Base-by-base conservation (phyloP, 2,888 invertebrate species). In the Melinaea marsaeus region DNA sequence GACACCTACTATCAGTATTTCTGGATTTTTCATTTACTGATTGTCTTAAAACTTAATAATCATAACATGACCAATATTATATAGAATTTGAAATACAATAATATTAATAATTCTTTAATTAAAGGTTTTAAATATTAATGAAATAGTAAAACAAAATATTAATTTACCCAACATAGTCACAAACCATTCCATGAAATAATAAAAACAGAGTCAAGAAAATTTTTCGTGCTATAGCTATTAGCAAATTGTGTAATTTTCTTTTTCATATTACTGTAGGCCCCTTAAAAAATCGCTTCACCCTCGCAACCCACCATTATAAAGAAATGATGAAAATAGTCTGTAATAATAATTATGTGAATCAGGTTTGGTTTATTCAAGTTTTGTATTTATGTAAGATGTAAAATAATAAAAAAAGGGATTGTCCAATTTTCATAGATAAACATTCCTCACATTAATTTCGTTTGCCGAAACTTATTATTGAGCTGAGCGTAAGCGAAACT, bases 241-340 rank as follows among this genome's bases (percentile, higher is more conserved):
- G 85, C 87, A 84, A 87, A 88, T 88, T 88, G 87, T 85, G 82
- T 87, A 87, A 88, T 87, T 87, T 86, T 88, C 86, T 82, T 87
- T 86, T 86, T 85, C 83, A 84, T 85, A 81, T 85, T 84, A 83
- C 83, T 81, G 80, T 83, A 83, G 79, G 83, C 75, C 78, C 77
- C 80, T 80, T 79, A 81, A 83, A 78, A 86, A 88, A 88, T 88
- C 85, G 79, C 85, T 86, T 80, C 75, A 75, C 78, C 85, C 84
- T 81, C 82, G 81, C 81, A 82, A 84, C 81, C 83, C 83, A 75
- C 79, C 80, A 81, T 85, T 87, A 81, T 76, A 74, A 74, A 78
- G 80, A 76, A 84, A 85, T 85, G 80, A 86, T 83, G 84, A 85
- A 86, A 88, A 86, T 85, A 67, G 69, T 62, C 69, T 67, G 67